Conservation (phyloP, 2,797 vertebrate genomes). For the Falco peregrinus region DNA sequence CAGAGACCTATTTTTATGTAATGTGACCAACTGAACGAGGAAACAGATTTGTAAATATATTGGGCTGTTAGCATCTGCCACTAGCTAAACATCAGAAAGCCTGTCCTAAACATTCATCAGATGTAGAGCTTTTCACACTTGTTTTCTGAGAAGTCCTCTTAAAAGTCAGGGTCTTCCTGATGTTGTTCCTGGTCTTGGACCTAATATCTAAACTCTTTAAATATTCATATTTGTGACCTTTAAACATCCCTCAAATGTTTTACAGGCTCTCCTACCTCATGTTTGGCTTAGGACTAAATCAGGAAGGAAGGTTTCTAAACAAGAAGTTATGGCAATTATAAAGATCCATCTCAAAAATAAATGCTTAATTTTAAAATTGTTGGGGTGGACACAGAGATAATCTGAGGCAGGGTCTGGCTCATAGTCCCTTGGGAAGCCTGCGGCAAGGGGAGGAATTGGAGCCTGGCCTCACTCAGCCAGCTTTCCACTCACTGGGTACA, state of each 20-base stretch:
- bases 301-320: not conserved
- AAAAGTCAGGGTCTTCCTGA: not conserved
- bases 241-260: not conserved
- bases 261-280: not conserved
- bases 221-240: not conserved
- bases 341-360: not conserved
- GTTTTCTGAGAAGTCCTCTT: not conserved
- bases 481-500: not conserved
- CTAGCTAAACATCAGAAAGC: not conserved
- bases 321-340: not conserved
- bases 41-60: not conserved
- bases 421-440: not conserved
- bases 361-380: not conserved
- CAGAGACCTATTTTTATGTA: not conserved
- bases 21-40: not conserved
- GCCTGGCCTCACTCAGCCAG: not conserved
- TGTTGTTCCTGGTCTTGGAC: not conserved
- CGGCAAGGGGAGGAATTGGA: not conserved
- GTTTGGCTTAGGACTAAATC: not conserved
- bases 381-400: not conserved
- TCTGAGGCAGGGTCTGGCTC: not conserved
- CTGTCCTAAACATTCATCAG: not conserved
- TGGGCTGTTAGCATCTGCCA: not conserved
- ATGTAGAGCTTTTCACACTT: rapidly evolving
- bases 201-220: not conserved